These are phyloP conservation scores for Temnothorax rugatulus DNA, from an alignment of 2,888 invertebrate species.

Conservation along the genomic window DNA sequence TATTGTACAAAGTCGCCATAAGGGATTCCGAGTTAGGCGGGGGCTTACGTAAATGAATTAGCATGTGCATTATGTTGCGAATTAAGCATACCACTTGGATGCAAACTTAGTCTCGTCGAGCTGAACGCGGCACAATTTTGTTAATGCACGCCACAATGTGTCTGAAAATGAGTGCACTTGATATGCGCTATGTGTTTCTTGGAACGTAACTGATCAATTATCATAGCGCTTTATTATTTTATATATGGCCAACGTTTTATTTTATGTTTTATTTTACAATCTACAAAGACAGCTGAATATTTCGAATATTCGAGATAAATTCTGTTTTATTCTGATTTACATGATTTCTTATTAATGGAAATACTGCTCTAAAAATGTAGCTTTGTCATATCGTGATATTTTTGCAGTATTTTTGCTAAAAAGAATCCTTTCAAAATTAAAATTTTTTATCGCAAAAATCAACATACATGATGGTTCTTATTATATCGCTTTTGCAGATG, in stretches of 20 bases:
- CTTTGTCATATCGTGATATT: not conserved
- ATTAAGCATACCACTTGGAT: slow-evolving; percentile 47
- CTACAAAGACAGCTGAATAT: not conserved
- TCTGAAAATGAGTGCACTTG: slow-evolving; percentile 16
- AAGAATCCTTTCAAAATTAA: not conserved
- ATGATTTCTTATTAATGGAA: slow-evolving; percentile 6
- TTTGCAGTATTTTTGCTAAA: not conserved
- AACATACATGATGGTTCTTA: not conserved
- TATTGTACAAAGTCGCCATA: slow-evolving; percentile 27
- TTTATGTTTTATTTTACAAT: not conserved
- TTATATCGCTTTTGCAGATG: not conserved
- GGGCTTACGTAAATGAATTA: slow-evolving; percentile 47
- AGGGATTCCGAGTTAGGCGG: slow-evolving; percentile 39
- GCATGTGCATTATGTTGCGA: slow-evolving; percentile 53
- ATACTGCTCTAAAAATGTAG: not conserved
- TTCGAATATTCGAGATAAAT: slow-evolving; percentile 8
- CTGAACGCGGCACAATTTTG: slow-evolving; percentile 39
- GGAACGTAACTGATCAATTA: slow-evolving; percentile 48
- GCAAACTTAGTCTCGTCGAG: slow-evolving; percentile 32
- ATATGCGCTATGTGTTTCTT: slow-evolving; percentile 18
- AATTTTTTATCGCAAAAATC: not conserved
- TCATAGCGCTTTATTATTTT: not conserved
- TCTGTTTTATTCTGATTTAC: not conserved
- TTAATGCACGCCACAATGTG: slow-evolving; percentile 43
- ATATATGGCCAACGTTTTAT: not conserved